Evolutionary conservation across 2,888 invertebrate species (phyloP), one percentile per base, ranked within the genome.

Genomic region (Tholera decimalis): DNA sequence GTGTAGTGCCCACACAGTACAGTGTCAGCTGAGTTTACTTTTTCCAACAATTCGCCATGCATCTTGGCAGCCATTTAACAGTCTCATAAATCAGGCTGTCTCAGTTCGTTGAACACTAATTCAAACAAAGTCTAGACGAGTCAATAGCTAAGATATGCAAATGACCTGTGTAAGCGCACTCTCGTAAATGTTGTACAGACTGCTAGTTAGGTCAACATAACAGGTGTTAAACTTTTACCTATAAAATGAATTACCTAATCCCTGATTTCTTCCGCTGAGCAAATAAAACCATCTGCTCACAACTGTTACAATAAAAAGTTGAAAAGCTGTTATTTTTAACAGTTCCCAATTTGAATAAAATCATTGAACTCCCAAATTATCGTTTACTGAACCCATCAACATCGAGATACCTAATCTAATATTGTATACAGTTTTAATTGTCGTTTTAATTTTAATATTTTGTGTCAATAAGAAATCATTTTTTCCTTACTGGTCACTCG

Each of bases 81-180:
- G 80, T 81, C 79, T 77, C 75, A 79, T 85, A 85, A 86, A 86
- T 87, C 83, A 79, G 83, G 82, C 80, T 79, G 85, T 85, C 83
- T 82, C 86, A 82, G 87, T 88, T 86, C 86, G 88, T 85, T 88
- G 87, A 88, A 86, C 88, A 87, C 85, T 85, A 87, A 88, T 88
- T 88, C 82, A 78, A 84, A 87, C 88, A 80, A 85, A 88, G 92
- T 91, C 91, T 91, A 91, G 91, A 91, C 91, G 83, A 85, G 88
- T 88, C 91, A 89, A 91, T 91, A 88, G 88, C 88, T 86, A 83
- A 85, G 86, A 89, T 89, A 92, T 91, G 89, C 86, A 89, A 92
- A 91, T 90, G 77, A 73, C 69, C 83, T 80, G 78, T 85, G 85
- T 83, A 82, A 85, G 85, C 82, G 83, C 80, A 82, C 79, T 83